Percentiles rank a stretch among this genome's conserved stretches.
Evolutionary conservation across 2,888 invertebrate genomes (phyloP).

Genomic region (Lycocerus yunnanus): DNA sequence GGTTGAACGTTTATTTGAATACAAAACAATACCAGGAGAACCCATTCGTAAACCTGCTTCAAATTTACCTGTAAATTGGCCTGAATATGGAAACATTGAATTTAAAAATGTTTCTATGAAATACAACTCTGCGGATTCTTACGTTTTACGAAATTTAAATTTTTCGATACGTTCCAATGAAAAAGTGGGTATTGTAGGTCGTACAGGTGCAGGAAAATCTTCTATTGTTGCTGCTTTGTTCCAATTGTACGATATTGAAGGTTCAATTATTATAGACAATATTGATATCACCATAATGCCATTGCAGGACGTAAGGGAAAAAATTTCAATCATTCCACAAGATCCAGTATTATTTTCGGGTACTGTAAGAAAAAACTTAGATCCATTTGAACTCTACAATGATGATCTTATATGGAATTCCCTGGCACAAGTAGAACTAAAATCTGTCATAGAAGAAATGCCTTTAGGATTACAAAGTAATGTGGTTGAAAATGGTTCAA

Average conservation of each 20-base stretch:
- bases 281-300: constrained; percentile 73
- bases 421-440: constrained; percentile 59
- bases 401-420: constrained; percentile 84
- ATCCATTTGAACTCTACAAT: constrained; percentile 81
- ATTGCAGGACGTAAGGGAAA: constrained; percentile 73
- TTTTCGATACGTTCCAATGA: constrained; percentile 71
- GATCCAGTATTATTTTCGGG: constrained; percentile 88
- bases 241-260: constrained; percentile 78
- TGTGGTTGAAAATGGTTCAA: constrained; percentile 65
- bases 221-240: constrained; percentile 79
- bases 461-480: constrained; percentile 48
- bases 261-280: constrained; percentile 80
- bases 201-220: constrained; percentile 87
- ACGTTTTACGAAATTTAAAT: constrained; percentile 74
- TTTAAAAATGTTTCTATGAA: constrained; percentile 72
- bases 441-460: constrained; percentile 60
- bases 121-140: constrained; percentile 72
- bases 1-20: constrained; percentile 75
- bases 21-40: constrained; percentile 57
- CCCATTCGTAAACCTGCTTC: not conserved
- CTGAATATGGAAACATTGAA: constrained; percentile 68
- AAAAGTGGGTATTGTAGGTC: constrained; percentile 80
- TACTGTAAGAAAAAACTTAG: constrained; percentile 84
- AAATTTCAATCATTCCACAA: constrained; percentile 84
- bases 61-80: constrained; percentile 75